Base-by-base conservation (phyloP, 2,888 invertebrate species). In the Tricholauxania praeusta region DNA sequence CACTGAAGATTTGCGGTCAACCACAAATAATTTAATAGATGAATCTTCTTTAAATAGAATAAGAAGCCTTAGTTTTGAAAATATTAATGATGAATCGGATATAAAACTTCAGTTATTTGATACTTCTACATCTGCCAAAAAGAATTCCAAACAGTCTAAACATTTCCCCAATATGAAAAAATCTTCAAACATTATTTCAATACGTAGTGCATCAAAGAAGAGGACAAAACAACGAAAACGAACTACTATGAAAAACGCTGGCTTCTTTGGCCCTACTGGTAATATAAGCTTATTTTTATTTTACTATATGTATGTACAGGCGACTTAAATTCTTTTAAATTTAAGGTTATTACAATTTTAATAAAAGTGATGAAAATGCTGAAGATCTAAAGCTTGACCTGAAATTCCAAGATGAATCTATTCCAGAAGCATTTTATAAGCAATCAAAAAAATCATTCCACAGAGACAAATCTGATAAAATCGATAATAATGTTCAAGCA, bases 371-470 rank as follows among this genome's bases (percentile, higher is more conserved):
- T 60, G 73, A 70, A 19, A 39, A 47, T 19, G 19, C 52, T 39
- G 70, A 73, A 32, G 67, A 72, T 48, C 72, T 39, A 72, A 72
- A 63, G 66, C 74, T 74, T 74, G 75, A 71, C 75, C 51, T 64
- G 32, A 68, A 49, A 60, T 28, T 62, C 59, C 66, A 67, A 72
- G 52, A 62, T 39, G 52, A 60, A 12, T 32, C 59, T 47, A 15
- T 39, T 48, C 19, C n/a, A 28, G 48, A 22, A 15, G 32, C 69
- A 19, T 19, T 55, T 47, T 52, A 32, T 32, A 63, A 67, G 57
- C 74, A 75, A 65, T 72, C 73, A 22, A 78, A 76, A 70, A 73
- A 72, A 78, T 78, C 83, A 82, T 84, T 85, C 82, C 85, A 82
- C 77, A 80, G 77, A 60, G 82, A 82, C 55, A 83, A 82, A 79